Conservation (phyloP, 2,113 vertebrate species). For the Solenodon paradoxus region DNA sequence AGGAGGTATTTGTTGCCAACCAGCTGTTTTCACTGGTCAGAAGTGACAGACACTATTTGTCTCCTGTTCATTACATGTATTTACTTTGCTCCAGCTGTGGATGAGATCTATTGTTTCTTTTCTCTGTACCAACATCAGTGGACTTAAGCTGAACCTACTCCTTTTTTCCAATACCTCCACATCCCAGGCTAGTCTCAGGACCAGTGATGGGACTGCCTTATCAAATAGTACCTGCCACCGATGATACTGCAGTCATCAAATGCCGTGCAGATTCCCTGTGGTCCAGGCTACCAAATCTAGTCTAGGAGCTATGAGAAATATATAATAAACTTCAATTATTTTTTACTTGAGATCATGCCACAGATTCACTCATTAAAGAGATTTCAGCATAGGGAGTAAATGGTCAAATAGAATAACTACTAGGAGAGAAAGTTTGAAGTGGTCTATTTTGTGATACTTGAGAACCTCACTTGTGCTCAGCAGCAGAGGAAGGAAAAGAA, state of each 20-base stretch:
- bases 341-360: not conserved
- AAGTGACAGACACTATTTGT: not conserved
- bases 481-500: not conserved
- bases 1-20: not conserved
- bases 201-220: not conserved
- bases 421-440: not conserved
- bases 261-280: not conserved
- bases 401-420: not conserved
- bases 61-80: not conserved
- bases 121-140: not conserved
- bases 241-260: not conserved
- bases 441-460: not conserved
- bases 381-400: not conserved
- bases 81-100: not conserved
- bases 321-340: not conserved
- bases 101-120: not conserved
- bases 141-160: not conserved
- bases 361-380: not conserved
- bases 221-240: not conserved
- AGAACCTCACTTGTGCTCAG: not conserved
- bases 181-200: not conserved
- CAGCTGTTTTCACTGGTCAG: not conserved
- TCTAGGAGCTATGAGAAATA: not conserved
- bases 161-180: not conserved
- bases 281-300: not conserved